These are phyloP conservation scores for Varanus komodoensis DNA, from an alignment of 2,113 vertebrate genomes.

Conservation along the genomic window DNA sequence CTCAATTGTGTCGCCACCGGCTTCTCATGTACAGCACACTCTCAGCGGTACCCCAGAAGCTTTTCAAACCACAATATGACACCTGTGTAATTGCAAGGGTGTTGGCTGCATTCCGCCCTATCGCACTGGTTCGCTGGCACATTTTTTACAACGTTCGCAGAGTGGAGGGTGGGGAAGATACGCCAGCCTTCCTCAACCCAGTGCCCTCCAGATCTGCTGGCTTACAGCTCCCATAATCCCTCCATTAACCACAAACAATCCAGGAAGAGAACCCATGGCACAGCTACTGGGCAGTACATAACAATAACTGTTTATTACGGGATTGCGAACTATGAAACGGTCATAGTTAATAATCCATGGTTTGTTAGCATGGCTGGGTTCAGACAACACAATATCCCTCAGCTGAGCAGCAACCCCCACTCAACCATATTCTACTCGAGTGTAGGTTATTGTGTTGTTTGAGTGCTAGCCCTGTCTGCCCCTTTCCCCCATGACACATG, in stretches of 20 bases:
- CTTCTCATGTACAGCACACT: background rate
- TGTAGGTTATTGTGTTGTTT: too few species aligned
- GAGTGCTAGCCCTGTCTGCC: too few species aligned
- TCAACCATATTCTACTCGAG: too few species aligned
- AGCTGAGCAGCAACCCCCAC: too few species aligned
- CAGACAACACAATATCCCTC: too few species aligned
- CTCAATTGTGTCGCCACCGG: background rate
- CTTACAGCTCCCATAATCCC: background rate
- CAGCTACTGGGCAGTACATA: background rate
- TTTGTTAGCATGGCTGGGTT: too few species aligned
- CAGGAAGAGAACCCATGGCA: too few species aligned
- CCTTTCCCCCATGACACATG: too few species aligned
- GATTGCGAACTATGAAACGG: too few species aligned
- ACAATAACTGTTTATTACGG: too few species aligned
- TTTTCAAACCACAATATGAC: background rate
- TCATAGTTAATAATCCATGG: too few species aligned
- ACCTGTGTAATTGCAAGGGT: background rate
- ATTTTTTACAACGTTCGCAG: background rate
- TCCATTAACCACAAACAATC: too few species aligned
- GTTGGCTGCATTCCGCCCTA: background rate
- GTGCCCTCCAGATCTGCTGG: background rate
- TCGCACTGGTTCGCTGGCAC: background rate
- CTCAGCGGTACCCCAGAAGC: fast-evolving
- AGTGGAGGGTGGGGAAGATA: background rate
- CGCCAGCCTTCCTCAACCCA: background rate